Percentiles rank a stretch among this genome's conserved stretches.
Conservation (phyloP, 2,113 vertebrate genomes). For the Antigone vipio region DNA sequence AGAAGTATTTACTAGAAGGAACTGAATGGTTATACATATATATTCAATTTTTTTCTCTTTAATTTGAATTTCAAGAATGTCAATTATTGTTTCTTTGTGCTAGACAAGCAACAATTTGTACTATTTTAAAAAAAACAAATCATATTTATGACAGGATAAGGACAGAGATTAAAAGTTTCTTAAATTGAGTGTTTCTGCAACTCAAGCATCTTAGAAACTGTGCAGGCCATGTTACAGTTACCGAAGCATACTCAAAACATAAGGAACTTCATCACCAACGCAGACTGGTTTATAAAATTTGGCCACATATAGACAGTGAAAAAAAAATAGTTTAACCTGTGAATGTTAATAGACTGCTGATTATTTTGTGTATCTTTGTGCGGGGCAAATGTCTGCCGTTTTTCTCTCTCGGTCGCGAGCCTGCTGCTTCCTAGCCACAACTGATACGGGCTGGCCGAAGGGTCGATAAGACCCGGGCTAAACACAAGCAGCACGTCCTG, state of each 20-base stretch:
- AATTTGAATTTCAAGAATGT: not conserved
- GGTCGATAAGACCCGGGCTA: not conserved
- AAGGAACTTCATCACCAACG: not conserved
- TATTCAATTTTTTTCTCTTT: not conserved
- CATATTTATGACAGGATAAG: not conserved
- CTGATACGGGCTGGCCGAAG: not conserved
- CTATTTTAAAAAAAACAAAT: not conserved
- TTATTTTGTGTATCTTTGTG: not conserved
- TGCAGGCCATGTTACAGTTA: not conserved
- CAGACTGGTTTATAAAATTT: not conserved
- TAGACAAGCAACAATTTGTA: not conserved
- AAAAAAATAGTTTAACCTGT: not conserved
- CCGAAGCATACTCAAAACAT: not conserved
- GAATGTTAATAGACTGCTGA: not conserved
- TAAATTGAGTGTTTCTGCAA: not conserved
- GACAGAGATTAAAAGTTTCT: not conserved
- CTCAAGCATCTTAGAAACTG: not conserved
- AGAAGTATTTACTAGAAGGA: not conserved
- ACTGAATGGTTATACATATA: not conserved
- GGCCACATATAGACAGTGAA: accelerated
- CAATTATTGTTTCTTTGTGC: not conserved
- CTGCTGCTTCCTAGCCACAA: not conserved
- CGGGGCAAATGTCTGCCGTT: not conserved
- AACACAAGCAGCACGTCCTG: not conserved
- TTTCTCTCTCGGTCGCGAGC: not conserved